Evolutionary conservation across 1,140 invertebrate genomes (phyloP).

Genomic region (Lepidurus couesii): DNA sequence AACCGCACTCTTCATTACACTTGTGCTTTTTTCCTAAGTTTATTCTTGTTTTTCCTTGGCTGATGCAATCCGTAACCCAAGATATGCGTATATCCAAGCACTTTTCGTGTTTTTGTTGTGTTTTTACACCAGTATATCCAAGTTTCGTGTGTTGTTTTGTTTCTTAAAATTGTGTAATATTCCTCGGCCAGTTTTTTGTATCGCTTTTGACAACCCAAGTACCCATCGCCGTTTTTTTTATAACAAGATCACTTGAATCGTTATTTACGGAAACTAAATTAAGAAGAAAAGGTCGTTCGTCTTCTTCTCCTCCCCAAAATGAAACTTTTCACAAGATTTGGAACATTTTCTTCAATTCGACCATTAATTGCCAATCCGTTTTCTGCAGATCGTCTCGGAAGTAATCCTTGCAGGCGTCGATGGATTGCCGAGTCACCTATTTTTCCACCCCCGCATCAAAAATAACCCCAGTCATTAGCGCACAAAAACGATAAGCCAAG

Average conservation of each 20-base stretch:
- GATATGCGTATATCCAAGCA: background rate
- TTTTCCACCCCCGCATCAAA: conserved; percentile 17
- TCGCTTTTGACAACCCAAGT: too few species aligned
- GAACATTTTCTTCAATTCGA: conserved; percentile 96
- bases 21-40: background rate
- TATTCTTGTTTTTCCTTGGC: background rate
- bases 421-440: conserved; percentile 69
- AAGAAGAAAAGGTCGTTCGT: background rate
- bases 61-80: background rate
- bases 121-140: background rate
- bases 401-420: conserved; percentile 98
- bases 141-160: too few species aligned
- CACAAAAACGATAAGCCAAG: conserved; percentile 31
- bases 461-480: conserved; percentile 21
- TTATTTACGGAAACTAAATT: conserved; percentile 8
- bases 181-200: too few species aligned
- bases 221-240: too few species aligned
- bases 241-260: background rate
- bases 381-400: conserved; percentile 96
- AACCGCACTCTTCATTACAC: background rate
- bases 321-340: conserved; percentile 75
- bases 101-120: background rate
- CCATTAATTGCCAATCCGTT: conserved; percentile 95
- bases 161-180: too few species aligned
- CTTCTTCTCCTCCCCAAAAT: background rate